Evolutionary conservation across 2,888 invertebrate genomes (phyloP), one percentile per base, ranked within the genome.

Genomic region (Oscheius sp.): DNA sequence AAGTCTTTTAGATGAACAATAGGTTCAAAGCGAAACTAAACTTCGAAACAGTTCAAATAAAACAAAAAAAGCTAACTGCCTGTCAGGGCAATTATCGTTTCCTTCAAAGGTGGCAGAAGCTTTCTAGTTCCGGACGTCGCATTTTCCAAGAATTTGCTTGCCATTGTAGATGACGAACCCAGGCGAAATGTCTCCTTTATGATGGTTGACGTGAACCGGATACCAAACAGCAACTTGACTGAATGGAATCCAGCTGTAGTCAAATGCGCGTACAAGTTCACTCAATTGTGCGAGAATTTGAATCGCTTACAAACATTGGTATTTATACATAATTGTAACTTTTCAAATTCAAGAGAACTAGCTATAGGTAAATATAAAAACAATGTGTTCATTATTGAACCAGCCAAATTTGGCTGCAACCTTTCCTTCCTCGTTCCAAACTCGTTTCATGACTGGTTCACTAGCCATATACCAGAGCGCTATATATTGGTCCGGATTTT

Each of bases 371-470:
- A n/a, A n/a, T n/a, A n/a, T n/a, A n/a, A n/a, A n/a, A n/a, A n/a
- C n/a, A n/a, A n/a, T 71, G 75, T 80, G 81, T 71, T 82, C 82
- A 71, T 80, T 76, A 71, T 76, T 76, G 70, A 72, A 72, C 82
- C 82, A 82, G 30, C 72, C 74, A 74, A 82, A 82, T 63, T 70
- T 71, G 68, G 82, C 82, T 6, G 82, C 83, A 22, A 83, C 70
- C 71, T 80, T 81, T 65, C 83, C 83, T 9, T 68, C 68, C 64
- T 82, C 80, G 71, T 81, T 81, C 81, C 81, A 82, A 54, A 82
- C 76, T 32, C 83, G 81, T 28, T 81, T 82, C 83, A 83, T 82
- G 56, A 82, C 82, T 4, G 82, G 82, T 63, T 82, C 78, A 66
- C 83, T 72, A 69, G 64, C 33, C 72, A 47, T 47, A 71, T 83